Evolutionary conservation across 2,888 invertebrate genomes (phyloP).

Genomic region (Phlogophora meticulosa): DNA sequence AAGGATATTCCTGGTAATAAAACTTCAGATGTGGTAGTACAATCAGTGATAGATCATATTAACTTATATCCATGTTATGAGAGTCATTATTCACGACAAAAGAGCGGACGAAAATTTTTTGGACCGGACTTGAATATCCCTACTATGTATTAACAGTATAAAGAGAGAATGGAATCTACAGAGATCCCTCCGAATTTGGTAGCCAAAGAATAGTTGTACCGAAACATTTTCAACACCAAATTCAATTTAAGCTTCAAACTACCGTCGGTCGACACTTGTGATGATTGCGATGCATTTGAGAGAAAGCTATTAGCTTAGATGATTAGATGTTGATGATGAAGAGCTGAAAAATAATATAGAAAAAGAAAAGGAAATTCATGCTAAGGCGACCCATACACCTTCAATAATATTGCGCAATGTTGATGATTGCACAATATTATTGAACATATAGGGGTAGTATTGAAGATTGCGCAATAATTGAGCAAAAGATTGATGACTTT

Average conservation of each 20-base stretch:
- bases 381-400: no score
- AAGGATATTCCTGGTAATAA: conserved; percentile 6
- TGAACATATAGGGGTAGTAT: no score
- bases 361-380: no score
- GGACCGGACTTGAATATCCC: conserved; percentile 6
- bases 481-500: not conserved
- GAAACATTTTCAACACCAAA: conserved; percentile 9
- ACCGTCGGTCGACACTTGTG: no score
- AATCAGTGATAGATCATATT: conserved; percentile 1
- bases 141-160: conserved; percentile 6
- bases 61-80: conserved; percentile 19
- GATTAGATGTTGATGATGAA: no score
- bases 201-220: conserved; percentile 6
- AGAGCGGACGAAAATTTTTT: conserved; percentile 9
- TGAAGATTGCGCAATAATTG: conserved; percentile 2
- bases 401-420: no score
- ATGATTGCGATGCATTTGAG: no score
- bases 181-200: not conserved
- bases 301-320: no score
- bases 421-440: no score
- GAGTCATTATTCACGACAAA: conserved; percentile 22
- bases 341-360: no score
- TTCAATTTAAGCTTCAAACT: not conserved
- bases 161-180: not conserved
- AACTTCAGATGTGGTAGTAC: not conserved